Base-by-base conservation (phyloP, 2,888 invertebrate species). In the Nomada ferruginata region DNA sequence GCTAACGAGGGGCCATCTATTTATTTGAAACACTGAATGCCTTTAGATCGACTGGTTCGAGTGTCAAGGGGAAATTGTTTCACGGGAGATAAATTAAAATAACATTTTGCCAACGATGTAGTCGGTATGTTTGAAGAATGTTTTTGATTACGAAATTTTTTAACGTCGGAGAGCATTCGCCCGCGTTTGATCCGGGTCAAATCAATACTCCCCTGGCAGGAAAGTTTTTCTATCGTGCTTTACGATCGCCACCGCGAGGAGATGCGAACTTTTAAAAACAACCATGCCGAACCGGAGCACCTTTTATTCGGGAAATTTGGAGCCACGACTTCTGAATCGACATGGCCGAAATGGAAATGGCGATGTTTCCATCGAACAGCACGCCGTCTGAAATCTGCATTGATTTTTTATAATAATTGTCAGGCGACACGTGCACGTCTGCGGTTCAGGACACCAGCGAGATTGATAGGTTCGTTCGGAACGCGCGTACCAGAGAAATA, bases 371-470 rank as follows among this genome's bases (percentile, higher is more conserved):
- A 47, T n/a, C 29, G 50, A 50, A 42, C 18, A 18, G 23, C 9
- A 0, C 10, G 23, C 53, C 57, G 44, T 64, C 44, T 42, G 69
- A 76, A 84, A 83, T 83, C 82, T 85, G 86, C 76, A 77, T 52
- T 80, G 86, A 90, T 90, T 89, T 89, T 89, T 88, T 77, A 82
- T 76, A 63, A 76, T 72, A 72, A 76, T 76, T 72, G 90, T 89
- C 90, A 89, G 87, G 71, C 83, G 52, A 65, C 65, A 53, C 68
- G 61, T 15, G n/a, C 57, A 20, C 18, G n/a, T 18, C 50, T 47
- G 20, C 36, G 44, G 55, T 64, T 64, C 73, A 76, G 7, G 52
- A 53, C 71, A 53, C 20, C n/a, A 53, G 26, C 7, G 70, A 85
- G 88, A 89, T 87, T 89, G 86, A 89, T 89, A 81, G 85, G 85